phyloP scores from a whole-genome alignment of 1,140 invertebrate genomes.

The Belonocnema kinseyi region DNA sequence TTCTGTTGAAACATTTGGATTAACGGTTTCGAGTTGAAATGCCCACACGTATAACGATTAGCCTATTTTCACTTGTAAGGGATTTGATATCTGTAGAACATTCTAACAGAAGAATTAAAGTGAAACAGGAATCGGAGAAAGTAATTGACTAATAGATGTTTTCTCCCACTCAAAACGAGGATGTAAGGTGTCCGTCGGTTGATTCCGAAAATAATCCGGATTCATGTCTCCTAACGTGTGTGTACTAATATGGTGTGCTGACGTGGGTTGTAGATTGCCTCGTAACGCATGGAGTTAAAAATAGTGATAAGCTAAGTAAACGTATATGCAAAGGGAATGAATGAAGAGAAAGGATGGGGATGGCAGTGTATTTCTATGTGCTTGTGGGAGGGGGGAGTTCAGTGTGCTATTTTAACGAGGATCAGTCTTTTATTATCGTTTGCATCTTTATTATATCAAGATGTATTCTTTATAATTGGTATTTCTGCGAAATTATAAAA shows the following conservation, averaged over 20 bases:
- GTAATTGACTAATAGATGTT: slow-evolving; percentile 38
- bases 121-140: slow-evolving; percentile 6
- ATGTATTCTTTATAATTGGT: too few relatives aligned
- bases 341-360: slow-evolving; percentile 47
- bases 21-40: not conserved
- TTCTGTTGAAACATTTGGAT: not conserved
- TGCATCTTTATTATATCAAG: too few relatives aligned
- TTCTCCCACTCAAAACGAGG: slow-evolving; percentile 62
- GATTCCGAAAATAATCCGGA: slow-evolving; percentile 73
- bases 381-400: not conserved
- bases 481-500: too few relatives aligned
- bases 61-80: not conserved
- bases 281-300: slow-evolving; percentile 71
- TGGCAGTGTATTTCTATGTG: slow-evolving; percentile 18
- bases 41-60: not conserved
- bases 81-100: not conserved
- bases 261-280: slow-evolving; percentile 69
- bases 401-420: too few relatives aligned
- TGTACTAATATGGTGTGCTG: slow-evolving; percentile 76
- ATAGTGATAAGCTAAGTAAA: slow-evolving; percentile 72
- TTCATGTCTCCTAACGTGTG: slow-evolving; percentile 61
- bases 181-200: slow-evolving; percentile 72
- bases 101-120: not conserved
- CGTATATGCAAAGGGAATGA: slow-evolving; percentile 60
- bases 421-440: too few relatives aligned